Conservation (phyloP, 1,140 invertebrate genomes). For the Panagrolaimus sp. region DNA sequence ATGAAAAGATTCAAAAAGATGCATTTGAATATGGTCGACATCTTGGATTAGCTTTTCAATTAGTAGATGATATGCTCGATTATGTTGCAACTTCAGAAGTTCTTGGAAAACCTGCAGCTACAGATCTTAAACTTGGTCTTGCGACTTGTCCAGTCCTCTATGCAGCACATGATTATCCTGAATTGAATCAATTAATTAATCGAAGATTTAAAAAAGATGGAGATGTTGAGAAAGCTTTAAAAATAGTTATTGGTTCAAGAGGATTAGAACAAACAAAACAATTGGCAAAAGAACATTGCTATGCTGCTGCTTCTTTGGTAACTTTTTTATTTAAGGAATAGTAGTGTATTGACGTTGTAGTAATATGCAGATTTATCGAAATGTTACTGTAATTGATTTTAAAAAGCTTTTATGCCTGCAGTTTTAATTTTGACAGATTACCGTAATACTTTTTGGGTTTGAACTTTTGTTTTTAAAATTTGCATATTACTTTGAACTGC, state of each 20-base stretch:
- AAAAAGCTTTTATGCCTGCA: conserved; percentile 9
- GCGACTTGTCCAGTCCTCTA: conserved; percentile 64
- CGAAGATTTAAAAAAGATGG: conserved; percentile 47
- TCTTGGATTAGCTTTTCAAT: conserved; percentile 90
- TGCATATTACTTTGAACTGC: too few species aligned
- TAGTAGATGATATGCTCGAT: conserved; percentile 93
- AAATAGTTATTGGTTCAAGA: conserved; percentile 64
- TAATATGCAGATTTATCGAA: neutral
- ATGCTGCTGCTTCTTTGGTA: conserved; percentile 75
- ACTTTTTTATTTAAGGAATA: too few species aligned
- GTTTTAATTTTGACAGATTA: too few species aligned
- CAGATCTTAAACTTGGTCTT: conserved; percentile 77
- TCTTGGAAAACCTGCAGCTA: conserved; percentile 90
- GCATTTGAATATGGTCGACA: conserved; percentile 92
- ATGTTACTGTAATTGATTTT: neutral
- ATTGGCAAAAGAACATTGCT: conserved; percentile 82
- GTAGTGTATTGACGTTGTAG: neutral
- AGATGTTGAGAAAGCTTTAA: conserved; percentile 47
- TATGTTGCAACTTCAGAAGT: conserved; percentile 85
- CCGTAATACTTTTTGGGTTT: too few species aligned
- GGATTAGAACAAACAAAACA: conserved; percentile 84
- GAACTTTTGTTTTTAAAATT: too few species aligned
- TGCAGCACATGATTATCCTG: conserved; percentile 60
- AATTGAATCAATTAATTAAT: conserved; percentile 46
- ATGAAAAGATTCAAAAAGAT: conserved; percentile 73